phyloP scores from a whole-genome alignment of 2,888 invertebrate species.

The Apotomis capreana region DNA sequence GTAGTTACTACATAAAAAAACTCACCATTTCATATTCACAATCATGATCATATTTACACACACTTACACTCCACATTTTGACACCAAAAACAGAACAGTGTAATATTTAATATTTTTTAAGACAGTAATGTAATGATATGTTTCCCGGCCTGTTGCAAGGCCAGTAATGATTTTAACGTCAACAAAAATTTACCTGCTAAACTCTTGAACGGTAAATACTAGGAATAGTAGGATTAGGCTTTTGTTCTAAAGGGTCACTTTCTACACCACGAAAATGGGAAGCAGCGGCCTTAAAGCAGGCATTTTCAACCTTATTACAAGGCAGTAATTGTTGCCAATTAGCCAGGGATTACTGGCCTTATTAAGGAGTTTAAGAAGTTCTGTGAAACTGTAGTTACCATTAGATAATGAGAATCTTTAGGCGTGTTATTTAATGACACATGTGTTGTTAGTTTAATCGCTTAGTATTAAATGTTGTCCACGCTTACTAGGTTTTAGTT shows the following conservation, averaged over 20 bases:
- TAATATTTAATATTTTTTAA: too few relatives aligned
- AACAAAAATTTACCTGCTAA: slow-evolving; percentile 13
- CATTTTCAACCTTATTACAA: neutral
- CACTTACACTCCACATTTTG: slow-evolving; percentile 11
- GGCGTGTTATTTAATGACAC: neutral
- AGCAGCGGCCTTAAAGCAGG: neutral
- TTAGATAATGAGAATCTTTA: neutral
- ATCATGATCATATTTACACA: slow-evolving; percentile 9
- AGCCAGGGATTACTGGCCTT: neutral
- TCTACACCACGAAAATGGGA: neutral
- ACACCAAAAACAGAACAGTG: neutral
- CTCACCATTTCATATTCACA: slow-evolving; percentile 19
- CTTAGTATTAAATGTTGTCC: too few relatives aligned
- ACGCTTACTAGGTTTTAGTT: too few relatives aligned
- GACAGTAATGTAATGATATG: neutral
- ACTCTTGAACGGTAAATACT: slow-evolving; percentile 6
- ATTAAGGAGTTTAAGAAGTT: neutral
- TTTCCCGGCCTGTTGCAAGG: neutral
- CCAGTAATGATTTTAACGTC: neutral
- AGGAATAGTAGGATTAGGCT: slow-evolving; percentile 7
- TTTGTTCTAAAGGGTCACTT: slow-evolving; percentile 11
- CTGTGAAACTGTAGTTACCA: neutral
- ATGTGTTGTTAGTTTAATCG: neutral
- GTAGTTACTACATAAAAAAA: neutral
- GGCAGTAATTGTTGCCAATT: neutral